phyloP scores from a whole-genome alignment of 2,888 invertebrate genomes.

The Cephus pulcher region DNA sequence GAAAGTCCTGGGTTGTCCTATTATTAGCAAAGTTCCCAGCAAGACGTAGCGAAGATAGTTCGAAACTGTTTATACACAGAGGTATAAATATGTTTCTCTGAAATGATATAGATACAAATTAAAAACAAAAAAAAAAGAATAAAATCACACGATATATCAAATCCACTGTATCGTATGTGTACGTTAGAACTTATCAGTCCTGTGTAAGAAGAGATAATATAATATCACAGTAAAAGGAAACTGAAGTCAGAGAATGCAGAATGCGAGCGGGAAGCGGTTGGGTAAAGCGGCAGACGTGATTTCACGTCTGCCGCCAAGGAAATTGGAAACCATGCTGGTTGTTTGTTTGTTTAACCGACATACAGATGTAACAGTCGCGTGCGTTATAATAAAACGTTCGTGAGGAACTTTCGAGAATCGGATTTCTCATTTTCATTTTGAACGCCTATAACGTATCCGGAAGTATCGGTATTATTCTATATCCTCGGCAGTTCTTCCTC shows the following conservation, averaged over 20 bases:
- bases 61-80: not conserved
- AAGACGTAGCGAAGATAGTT: constrained; percentile 1
- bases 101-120: not conserved
- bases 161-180: not conserved
- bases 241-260: constrained; percentile 10
- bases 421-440: not conserved
- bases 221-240: constrained; percentile 18
- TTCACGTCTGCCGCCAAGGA: constrained; percentile 48
- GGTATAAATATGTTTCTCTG: not conserved
- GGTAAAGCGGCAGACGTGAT: constrained; percentile 36
- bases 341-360: constrained; percentile 13
- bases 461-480: not conserved
- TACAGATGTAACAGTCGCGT: constrained; percentile 5
- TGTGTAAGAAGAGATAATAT: not conserved
- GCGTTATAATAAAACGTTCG: not conserved
- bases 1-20: constrained; percentile 38
- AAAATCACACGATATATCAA: not conserved
- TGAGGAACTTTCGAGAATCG: not conserved
- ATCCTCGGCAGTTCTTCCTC: not conserved
- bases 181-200: not conserved
- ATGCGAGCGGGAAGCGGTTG: constrained; percentile 9
- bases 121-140: not conserved
- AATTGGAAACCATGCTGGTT: constrained; percentile 40
- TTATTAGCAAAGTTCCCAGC: constrained; percentile 36
- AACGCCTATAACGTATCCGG: not conserved